phyloP scores from a whole-genome alignment of 2,888 invertebrate genomes.

The Scelioninae gen. 1 region DNA sequence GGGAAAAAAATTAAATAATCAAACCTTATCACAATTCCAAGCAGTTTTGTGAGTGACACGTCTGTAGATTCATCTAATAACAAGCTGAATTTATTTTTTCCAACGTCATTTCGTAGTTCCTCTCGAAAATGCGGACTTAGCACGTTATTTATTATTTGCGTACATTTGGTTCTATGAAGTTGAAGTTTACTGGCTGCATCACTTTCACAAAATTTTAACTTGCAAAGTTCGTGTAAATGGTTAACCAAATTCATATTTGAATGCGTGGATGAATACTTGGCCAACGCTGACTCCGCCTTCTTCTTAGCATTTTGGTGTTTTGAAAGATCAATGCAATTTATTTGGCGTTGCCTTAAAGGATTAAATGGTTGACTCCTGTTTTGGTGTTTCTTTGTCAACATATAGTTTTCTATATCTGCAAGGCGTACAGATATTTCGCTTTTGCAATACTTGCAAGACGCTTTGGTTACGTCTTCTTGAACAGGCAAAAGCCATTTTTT shows the following conservation, averaged over 20 bases:
- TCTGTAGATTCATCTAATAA: slow-evolving; percentile 74
- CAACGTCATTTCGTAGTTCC: slow-evolving; percentile 52
- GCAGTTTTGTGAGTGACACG: slow-evolving; percentile 67
- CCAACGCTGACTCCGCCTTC: slow-evolving; percentile 2
- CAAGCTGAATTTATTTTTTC: slow-evolving; percentile 66
- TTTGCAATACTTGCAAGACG: slow-evolving; percentile 16
- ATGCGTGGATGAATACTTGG: slow-evolving; percentile 4
- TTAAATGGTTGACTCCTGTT: slow-evolving; percentile 18
- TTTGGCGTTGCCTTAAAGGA: not conserved
- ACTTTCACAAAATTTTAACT: slow-evolving; percentile 4
- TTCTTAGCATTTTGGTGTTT: not conserved
- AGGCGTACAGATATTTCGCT: not conserved
- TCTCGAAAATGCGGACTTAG: slow-evolving; percentile 39
- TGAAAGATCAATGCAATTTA: slow-evolving; percentile 2
- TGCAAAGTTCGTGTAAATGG: slow-evolving; percentile 5
- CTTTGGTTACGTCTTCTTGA: slow-evolving; percentile 12
- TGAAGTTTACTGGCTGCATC: not conserved
- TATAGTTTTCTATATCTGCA: slow-evolving; percentile 2
- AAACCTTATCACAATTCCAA: slow-evolving; percentile 62
- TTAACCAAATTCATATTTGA: slow-evolving; percentile 15
- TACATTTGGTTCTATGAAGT: slow-evolving; percentile 22
- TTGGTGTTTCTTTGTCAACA: not conserved
- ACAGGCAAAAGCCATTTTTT: slow-evolving; percentile 6
- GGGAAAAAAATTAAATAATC: too few species aligned
- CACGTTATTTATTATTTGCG: slow-evolving; percentile 46